Percentiles rank a stretch among this genome's conserved stretches.
Conservation (phyloP, 2,113 vertebrate genomes). For the Gambusia affinis region DNA sequence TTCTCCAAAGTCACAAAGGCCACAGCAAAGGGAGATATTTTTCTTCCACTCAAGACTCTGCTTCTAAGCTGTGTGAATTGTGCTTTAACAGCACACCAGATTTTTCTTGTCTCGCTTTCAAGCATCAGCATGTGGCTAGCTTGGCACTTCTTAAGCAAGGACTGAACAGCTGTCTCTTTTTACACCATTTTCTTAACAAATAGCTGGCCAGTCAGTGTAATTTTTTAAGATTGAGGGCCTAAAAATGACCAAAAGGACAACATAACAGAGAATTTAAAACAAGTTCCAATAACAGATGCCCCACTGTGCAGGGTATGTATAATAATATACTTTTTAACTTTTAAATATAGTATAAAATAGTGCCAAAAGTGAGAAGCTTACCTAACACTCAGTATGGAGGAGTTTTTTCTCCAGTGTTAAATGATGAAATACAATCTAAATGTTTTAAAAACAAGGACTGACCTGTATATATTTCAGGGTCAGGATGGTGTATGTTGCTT, state of each 20-base stretch:
- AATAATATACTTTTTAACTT: neutral
- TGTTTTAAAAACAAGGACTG: too few species aligned
- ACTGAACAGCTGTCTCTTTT: neutral
- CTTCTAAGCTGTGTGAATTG: neutral
- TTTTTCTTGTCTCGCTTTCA: neutral
- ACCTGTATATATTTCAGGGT: too few species aligned
- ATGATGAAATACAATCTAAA: too few species aligned
- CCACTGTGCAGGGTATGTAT: neutral
- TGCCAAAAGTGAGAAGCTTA: too few species aligned
- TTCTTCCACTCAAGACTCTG: neutral
- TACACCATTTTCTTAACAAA: neutral
- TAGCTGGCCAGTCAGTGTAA: neutral
- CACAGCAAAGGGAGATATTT: neutral
- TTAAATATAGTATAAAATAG: too few species aligned
- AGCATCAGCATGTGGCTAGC: neutral
- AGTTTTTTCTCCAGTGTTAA: too few species aligned
- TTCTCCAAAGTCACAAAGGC: neutral
- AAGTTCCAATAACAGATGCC: too few species aligned
- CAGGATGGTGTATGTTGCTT: neutral
- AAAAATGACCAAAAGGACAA: neutral
- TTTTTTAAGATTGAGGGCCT: neutral
- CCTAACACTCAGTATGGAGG: too few species aligned
- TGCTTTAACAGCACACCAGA: neutral
- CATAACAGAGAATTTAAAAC: neutral
- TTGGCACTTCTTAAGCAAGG: neutral